Base-by-base conservation (phyloP, 2,797 vertebrate genomes). In the Acanthopagrus latus region DNA sequence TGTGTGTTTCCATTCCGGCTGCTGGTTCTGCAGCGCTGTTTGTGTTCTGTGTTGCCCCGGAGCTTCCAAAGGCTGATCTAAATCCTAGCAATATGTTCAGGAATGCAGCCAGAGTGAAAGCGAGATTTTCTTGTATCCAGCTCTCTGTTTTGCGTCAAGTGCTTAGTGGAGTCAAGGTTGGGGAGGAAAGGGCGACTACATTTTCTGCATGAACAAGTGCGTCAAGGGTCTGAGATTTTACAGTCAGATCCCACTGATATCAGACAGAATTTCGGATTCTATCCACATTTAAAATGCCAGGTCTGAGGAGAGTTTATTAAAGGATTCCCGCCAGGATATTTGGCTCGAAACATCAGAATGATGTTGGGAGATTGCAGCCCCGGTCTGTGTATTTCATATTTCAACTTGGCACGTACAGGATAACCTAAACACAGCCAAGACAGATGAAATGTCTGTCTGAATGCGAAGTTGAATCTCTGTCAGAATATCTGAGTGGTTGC, bases 1-100 rank as follows among this genome's bases (percentile, higher is more conserved):
- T 81, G 25, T 63, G 47, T 27, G 16, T 81, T 87, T 84, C 57
- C 65, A 47, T 57, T 20, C 48, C 4, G 50, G 51, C 65, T 52
- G 66, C 71, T 10, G 9, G 46, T 65, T 48, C 44, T 48, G 44
- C 17, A 7, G 59, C 54, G 10, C 54, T 79, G 48, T 76, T 63
- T 76, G 46, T 81, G 71, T 76, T 81, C 57, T 57, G 67, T 43
- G 65, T 83, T 86, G 85, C 87, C 70, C 56, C 8, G 60, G 71
- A 80, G 73, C 83, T 56, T 78, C 55, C 44, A 1, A 70, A 67
- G 77, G 57, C 64, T 70, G 59, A 69, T 71, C 77, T 89, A 81
- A 90, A 91, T 89, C 91, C 76, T 12, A 79, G 87, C 88, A 90
- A 93, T 94, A 89, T 89, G 81, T 89, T 90, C 47, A 87, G 90